Conservation (phyloP, 2,113 vertebrate genomes). For the Bagarius yarrelli region DNA sequence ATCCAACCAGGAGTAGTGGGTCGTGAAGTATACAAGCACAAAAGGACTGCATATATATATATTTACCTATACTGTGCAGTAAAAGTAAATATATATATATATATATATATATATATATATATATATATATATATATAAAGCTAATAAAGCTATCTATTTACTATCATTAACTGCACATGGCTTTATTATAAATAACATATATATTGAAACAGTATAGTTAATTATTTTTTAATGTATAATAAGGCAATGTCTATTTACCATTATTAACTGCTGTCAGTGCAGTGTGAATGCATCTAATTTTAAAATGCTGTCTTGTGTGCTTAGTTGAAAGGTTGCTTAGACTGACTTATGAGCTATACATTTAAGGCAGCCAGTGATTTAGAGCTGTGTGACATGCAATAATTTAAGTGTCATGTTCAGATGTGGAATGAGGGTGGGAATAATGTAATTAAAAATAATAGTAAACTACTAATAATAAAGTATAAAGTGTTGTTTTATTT, state of each 20-base stretch:
- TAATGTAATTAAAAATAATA: background rate
- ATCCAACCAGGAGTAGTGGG: constrained; percentile 26
- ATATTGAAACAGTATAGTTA: too few relatives aligned
- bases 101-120: too few relatives aligned
- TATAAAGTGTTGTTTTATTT: too few relatives aligned
- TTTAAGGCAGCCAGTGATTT: background rate
- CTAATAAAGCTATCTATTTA: too few relatives aligned
- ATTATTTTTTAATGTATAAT: too few relatives aligned
- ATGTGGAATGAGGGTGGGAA: background rate
- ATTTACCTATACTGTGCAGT: too few relatives aligned
- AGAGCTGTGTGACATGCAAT: background rate
- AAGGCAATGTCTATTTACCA: background rate
- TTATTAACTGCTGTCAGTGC: background rate
- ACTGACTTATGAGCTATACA: background rate
- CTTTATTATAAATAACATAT: too few relatives aligned
- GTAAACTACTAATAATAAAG: background rate
- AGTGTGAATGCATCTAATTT: background rate
- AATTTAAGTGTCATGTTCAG: background rate
- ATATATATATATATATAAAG: too few relatives aligned
- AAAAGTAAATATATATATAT: too few relatives aligned
- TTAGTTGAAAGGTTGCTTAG: background rate
- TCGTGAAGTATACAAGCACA: background rate
- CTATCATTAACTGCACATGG: too few relatives aligned
- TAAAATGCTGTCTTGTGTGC: background rate
- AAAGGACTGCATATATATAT: too few relatives aligned